Percentiles rank a stretch among this genome's conserved stretches.
Conservation (phyloP, 92 coral and sea anemone genomes). For the Parazoanthus darwini region DNA sequence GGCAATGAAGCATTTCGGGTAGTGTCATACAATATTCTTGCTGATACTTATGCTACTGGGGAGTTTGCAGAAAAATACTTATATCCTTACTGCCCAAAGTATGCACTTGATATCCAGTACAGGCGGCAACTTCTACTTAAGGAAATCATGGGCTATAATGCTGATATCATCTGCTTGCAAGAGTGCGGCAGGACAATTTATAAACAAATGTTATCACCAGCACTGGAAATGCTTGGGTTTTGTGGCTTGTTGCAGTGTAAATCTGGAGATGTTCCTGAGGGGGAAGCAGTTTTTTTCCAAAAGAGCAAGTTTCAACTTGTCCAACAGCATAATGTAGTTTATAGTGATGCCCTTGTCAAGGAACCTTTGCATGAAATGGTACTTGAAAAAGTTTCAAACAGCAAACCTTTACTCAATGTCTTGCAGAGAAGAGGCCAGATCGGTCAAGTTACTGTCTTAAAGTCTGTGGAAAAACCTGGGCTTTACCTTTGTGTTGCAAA, state of each 20-base stretch:
- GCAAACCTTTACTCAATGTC: constrained; percentile 65
- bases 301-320: constrained; percentile 75
- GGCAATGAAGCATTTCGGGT: constrained; percentile 63
- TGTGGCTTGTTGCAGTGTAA: constrained; percentile 75
- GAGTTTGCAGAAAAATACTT: constrained; percentile 72
- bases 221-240: constrained; percentile 73
- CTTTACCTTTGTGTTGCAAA: constrained; percentile 76
- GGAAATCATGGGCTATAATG: constrained; percentile 90
- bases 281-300: constrained; percentile 83
- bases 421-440: constrained; percentile 70
- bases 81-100: constrained; percentile 89
- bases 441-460: constrained; percentile 74
- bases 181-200: constrained; percentile 85
- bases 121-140: constrained; percentile 87
- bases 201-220: constrained; percentile 65
- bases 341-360: constrained; percentile 60
- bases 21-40: constrained; percentile 88
- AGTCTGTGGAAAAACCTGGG: constrained; percentile 45
- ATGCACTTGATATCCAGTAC: constrained; percentile 85
- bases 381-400: constrained; percentile 64
- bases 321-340: constrained; percentile 65
- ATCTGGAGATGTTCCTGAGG: constrained; percentile 90
- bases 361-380: constrained; percentile 66
- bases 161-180: constrained; percentile 90
- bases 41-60: constrained; percentile 82